Conservation (phyloP, 2,888 invertebrate species). For the Hypolimnas misippus region DNA sequence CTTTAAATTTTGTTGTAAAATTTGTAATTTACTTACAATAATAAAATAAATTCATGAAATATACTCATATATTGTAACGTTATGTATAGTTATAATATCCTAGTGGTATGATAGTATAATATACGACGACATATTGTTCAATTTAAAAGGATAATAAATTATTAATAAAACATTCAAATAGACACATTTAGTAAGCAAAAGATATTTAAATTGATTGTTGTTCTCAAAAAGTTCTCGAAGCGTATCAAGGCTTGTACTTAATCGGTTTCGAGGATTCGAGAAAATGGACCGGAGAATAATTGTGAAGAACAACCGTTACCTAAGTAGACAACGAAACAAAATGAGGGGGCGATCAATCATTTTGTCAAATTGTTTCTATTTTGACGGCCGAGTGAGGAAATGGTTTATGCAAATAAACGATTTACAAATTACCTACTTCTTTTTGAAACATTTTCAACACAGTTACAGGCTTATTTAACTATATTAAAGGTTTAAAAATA, state of each 20-base stretch:
- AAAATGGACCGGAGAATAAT: conserved; percentile 32
- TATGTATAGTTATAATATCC: too few relatives aligned
- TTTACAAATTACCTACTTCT: conserved; percentile 22
- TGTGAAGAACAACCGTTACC: conserved; percentile 35
- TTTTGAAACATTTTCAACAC: conserved; percentile 18
- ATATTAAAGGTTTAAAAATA: too few relatives aligned
- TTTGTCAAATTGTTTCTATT: conserved; percentile 48
- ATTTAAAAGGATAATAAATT: too few relatives aligned
- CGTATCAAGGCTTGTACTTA: conserved; percentile 23
- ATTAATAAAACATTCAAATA: not conserved
- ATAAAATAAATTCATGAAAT: too few relatives aligned
- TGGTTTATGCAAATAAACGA: conserved; percentile 48
- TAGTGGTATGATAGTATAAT: too few relatives aligned
- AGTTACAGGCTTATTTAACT: too few relatives aligned
- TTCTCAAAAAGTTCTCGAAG: conserved; percentile 11
- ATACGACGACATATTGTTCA: too few relatives aligned
- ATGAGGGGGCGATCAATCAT: conserved; percentile 49
- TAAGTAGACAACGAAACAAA: conserved; percentile 41
- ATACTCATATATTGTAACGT: too few relatives aligned
- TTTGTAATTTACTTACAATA: too few relatives aligned
- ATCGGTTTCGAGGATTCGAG: conserved; percentile 24
- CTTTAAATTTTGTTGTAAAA: too few relatives aligned
- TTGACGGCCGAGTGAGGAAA: conserved; percentile 30
- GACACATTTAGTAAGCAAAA: not conserved
- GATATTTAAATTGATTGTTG: not conserved